A percentile compares a stretch with the other conserved stretches of the same genome.
Evolutionary conservation across 1,140 invertebrate genomes (phyloP).

Genomic region (Sarcophaga bullata): DNA sequence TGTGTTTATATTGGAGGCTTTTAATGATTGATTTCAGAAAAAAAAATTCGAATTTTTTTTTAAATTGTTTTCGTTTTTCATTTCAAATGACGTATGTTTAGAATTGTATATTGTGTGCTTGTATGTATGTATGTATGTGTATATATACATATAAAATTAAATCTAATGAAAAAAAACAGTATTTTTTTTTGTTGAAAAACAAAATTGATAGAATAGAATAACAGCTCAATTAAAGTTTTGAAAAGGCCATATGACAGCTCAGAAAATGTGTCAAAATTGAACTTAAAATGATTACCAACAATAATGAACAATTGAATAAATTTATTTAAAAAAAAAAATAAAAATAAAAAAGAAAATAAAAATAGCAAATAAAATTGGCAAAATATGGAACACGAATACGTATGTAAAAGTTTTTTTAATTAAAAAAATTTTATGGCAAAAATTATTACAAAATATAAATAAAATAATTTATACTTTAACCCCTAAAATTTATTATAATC

Average conservation of each 20-base stretch:
- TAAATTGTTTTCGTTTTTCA: not conserved
- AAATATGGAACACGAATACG: too few species aligned
- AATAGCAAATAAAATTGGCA: too few species aligned
- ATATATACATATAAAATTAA: too few species aligned
- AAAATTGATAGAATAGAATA: not conserved
- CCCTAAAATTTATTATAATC: too few species aligned
- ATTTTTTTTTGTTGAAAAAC: not conserved
- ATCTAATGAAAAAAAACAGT: not conserved
- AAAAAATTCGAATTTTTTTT: not conserved
- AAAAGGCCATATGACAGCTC: not conserved
- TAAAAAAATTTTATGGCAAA: too few species aligned
- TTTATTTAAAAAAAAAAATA: not conserved
- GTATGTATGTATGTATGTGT: too few species aligned
- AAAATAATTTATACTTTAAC: too few species aligned
- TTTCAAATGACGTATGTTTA: not conserved
- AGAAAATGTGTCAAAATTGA: conserved; percentile 6
- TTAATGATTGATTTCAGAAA: not conserved
- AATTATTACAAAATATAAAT: too few species aligned
- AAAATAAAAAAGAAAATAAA: not conserved
- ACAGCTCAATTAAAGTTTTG: not conserved
- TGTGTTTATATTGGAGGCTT: not conserved
- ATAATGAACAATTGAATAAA: too few species aligned
- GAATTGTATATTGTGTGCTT: not conserved
- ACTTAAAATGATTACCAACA: not conserved
- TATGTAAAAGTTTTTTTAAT: too few species aligned